A percentile compares a stretch with the other conserved stretches of the same genome.
phyloP scores from a whole-genome alignment of 2,113 vertebrate genomes.

The Micronisus gabar region DNA sequence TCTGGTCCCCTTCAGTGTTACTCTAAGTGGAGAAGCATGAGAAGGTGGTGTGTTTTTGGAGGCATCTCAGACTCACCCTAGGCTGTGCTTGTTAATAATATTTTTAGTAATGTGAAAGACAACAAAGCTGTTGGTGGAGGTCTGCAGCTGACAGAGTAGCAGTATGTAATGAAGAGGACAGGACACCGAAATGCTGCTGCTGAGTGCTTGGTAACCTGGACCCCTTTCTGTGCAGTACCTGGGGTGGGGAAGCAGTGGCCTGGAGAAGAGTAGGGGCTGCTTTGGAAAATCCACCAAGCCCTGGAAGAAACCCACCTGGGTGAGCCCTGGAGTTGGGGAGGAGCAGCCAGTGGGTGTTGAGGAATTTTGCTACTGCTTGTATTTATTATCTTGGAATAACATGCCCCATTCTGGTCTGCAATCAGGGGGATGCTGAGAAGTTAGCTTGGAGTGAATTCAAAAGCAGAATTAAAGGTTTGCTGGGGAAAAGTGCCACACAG shows the following conservation, averaged over 20 bases:
- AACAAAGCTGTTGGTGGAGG: neutral
- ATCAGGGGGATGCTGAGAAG: neutral
- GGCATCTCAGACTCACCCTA: neutral
- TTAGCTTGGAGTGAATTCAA: neutral
- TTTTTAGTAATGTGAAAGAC: neutral
- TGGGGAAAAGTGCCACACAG: neutral
- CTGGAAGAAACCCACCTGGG: neutral
- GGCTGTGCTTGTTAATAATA: neutral
- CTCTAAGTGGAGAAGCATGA: neutral
- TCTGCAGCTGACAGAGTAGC: neutral
- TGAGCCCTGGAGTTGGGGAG: neutral
- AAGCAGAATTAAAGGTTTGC: fast-evolving
- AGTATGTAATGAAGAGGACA: neutral
- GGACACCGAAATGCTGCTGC: neutral
- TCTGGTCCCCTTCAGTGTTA: neutral
- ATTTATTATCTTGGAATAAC: neutral
- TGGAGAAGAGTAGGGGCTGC: neutral
- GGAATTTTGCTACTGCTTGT: neutral
- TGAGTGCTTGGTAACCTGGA: neutral
- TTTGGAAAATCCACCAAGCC: neutral
- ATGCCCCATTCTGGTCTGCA: neutral
- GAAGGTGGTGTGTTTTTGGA: neutral
- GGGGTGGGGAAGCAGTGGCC: neutral
- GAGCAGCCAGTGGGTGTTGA: neutral
- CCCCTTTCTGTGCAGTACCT: neutral